A percentile compares a stretch with the other conserved stretches of the same genome.
These are phyloP conservation scores for Drosophila aff. DNA, from an alignment of 1,140 invertebrate species.

Conservation along the genomic window DNA sequence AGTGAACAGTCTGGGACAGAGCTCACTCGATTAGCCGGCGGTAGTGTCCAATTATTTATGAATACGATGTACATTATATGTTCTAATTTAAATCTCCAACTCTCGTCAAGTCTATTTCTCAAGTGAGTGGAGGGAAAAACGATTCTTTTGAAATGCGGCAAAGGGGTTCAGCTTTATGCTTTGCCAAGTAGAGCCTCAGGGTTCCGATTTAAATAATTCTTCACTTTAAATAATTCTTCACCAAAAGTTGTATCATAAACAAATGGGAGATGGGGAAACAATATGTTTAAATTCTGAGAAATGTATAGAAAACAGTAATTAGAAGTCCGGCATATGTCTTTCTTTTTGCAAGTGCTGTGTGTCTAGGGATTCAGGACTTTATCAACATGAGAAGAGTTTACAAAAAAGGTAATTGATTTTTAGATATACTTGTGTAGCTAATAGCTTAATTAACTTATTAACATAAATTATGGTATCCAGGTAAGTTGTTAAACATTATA, in stretches of 20 bases:
- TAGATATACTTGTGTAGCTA: background rate
- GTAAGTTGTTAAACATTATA: background rate
- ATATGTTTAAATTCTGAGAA: background rate
- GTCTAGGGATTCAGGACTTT: background rate
- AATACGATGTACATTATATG: conserved; percentile 33
- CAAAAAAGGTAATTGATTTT: background rate
- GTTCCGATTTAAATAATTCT: background rate
- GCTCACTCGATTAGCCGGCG: conserved; percentile 56
- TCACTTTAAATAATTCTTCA: background rate
- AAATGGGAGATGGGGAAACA: background rate
- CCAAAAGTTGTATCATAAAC: too few species aligned
- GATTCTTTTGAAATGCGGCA: background rate
- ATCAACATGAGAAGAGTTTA: background rate
- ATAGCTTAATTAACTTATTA: background rate
- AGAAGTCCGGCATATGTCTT: background rate
- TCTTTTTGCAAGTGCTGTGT: too few species aligned
- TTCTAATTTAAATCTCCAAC: conserved; percentile 16
- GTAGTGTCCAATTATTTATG: conserved; percentile 24
- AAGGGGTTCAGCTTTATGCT: background rate
- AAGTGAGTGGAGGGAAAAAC: background rate
- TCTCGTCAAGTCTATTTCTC: background rate
- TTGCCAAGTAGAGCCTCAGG: background rate
- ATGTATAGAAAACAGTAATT: background rate
- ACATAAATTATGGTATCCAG: background rate
- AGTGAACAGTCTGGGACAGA: conserved; percentile 55